A percentile compares a stretch with the other conserved stretches of the same genome.
phyloP scores from a whole-genome alignment of 2,113 vertebrate genomes.

The Mastomys coucha region DNA sequence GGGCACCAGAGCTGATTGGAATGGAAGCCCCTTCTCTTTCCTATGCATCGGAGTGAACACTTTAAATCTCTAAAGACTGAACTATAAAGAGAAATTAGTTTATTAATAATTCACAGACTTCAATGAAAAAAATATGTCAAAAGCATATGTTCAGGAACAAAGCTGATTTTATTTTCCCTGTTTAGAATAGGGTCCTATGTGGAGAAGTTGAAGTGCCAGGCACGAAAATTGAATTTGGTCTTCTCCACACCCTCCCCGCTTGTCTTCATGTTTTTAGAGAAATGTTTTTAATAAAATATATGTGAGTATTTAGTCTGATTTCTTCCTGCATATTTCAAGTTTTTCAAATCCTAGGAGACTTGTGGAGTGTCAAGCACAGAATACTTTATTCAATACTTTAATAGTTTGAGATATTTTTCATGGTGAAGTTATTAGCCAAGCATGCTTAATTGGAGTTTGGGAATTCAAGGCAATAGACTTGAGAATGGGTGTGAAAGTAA shows the following conservation, averaged over 20 bases:
- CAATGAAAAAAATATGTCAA: constrained; percentile 88
- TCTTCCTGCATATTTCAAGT: constrained; percentile 83
- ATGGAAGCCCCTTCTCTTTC: constrained; percentile 85
- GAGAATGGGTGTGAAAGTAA: constrained; percentile 75
- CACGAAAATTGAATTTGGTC: constrained; percentile 86
- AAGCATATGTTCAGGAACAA: constrained; percentile 89
- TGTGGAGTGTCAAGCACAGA: constrained; percentile 86
- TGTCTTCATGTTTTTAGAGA: constrained; percentile 80
- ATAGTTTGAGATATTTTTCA: constrained; percentile 88
- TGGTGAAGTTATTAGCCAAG: constrained; percentile 87
- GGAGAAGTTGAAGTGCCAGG: constrained; percentile 76
- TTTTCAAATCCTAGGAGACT: constrained; percentile 88
- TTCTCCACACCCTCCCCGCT: constrained; percentile 2
- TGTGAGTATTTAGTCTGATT: constrained; percentile 85
- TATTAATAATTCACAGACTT: constrained; percentile 92
- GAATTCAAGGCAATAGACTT: constrained; percentile 83
- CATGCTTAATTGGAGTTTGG: constrained; percentile 86
- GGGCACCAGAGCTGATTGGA: constrained; percentile 86
- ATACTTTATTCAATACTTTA: constrained; percentile 87
- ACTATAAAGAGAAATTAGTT: constrained; percentile 93
- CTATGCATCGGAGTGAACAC: constrained; percentile 87
- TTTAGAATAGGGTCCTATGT: constrained; percentile 85
- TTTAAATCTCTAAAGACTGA: constrained; percentile 91
- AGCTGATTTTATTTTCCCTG: constrained; percentile 88
- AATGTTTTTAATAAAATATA: constrained; percentile 85